Evolutionary conservation across 1,140 invertebrate genomes (phyloP), one percentile per base, ranked within the genome.

Genomic region (Bombus superbus): DNA sequence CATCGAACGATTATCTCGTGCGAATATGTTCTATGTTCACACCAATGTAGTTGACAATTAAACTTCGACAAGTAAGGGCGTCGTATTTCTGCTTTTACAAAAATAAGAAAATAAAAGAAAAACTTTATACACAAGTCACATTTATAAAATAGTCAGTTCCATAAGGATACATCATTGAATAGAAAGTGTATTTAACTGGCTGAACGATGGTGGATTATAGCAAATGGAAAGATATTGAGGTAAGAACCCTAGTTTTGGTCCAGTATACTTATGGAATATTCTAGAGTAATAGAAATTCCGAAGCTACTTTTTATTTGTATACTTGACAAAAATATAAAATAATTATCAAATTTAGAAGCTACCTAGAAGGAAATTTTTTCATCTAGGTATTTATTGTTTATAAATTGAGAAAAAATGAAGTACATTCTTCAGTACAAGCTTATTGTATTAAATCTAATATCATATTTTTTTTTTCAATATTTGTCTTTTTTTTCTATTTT

Each of bases 201-300:
- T 28, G 38, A 57, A 91, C 85, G 66, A 98, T 98, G 98, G 98
- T 98, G 71, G 98, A 99, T 95, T 99, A 99, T 94, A 99, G 98
- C 95, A 99, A 98, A 94, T 99, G 98, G 98, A 99, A 99, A 94
- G 97, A 99, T 94, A 99, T 99, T 93, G 98, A 99, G 96, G 98
- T 99, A 95, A 95, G 94, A 89, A 86, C 38, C 53, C 79, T 32
- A 10, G n/a, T 78, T 59, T 85, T 38, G 44, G 38, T 86, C 80
- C 76, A 85, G 62, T 28, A 82, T 64, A 35, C 28, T 42, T 83
- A 13, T 81, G 35, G 91, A 92, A 92, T 86, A 76, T 93, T 93
- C 90, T 89, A 64, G 91, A 88, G 89, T 71, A 35, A 66, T 64
- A 88, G 83, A 83, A 85, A 69, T 66, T 59, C 69, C 74, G 38